Percentiles rank a stretch among this genome's conserved stretches.
Evolutionary conservation across 2,888 invertebrate genomes (phyloP).

Genomic region (Lumbricus terrestris): DNA sequence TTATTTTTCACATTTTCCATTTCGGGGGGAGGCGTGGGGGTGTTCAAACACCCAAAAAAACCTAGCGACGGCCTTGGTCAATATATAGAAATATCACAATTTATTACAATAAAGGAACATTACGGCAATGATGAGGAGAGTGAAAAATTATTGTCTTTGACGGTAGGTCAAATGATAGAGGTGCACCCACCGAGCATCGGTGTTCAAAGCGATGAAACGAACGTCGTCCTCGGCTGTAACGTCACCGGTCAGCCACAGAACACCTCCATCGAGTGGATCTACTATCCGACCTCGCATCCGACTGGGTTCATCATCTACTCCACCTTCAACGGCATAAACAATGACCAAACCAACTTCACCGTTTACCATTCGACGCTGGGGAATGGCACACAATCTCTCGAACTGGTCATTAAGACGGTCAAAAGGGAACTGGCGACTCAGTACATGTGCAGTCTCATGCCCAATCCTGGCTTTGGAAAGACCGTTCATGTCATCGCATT

Average conservation of each 20-base stretch:
- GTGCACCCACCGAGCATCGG: not conserved
- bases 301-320: not conserved
- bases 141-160: too few relatives aligned
- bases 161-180: too few relatives aligned
- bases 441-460: not conserved
- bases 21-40: too few relatives aligned
- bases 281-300: not conserved
- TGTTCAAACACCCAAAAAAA: too few relatives aligned
- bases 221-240: not conserved
- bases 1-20: too few relatives aligned
- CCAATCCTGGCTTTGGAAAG: not conserved
- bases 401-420: not conserved
- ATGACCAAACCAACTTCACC: not conserved
- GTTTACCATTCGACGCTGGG: not conserved
- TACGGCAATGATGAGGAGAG: too few relatives aligned
- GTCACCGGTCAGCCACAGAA: not conserved
- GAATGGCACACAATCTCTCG: not conserved
- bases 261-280: not conserved
- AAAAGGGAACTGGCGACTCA: not conserved
- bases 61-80: too few relatives aligned
- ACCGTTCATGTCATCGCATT: not conserved
- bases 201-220: not conserved
- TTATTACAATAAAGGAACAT: too few relatives aligned
- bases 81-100: too few relatives aligned
- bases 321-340: not conserved